Conservation (phyloP, 2,113 vertebrate genomes). For the Tachysurus fulvidraco region DNA sequence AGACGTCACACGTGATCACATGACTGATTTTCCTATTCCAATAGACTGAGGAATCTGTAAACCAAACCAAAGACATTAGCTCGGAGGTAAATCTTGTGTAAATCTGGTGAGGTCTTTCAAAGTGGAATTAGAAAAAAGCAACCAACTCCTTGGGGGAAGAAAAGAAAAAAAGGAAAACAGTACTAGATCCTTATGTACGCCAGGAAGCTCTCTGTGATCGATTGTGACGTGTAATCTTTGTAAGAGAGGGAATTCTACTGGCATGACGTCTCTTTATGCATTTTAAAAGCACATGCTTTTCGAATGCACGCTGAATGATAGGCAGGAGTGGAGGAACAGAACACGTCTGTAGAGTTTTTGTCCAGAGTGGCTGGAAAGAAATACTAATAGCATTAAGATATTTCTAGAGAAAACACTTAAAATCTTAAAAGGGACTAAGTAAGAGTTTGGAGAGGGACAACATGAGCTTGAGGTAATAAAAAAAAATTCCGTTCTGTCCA, state of each 20-base stretch:
- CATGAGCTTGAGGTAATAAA: not conserved
- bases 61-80: not conserved
- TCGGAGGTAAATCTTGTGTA: not conserved
- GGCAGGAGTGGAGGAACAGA: not conserved
- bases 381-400: not conserved
- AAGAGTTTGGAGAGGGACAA: not conserved
- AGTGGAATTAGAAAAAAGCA: not conserved
- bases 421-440: not conserved
- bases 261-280: not conserved
- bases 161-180: not conserved
- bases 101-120: not conserved
- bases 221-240: not conserved
- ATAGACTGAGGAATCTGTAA: not conserved
- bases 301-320: not conserved
- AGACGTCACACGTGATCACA: not conserved
- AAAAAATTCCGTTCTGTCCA: not conserved
- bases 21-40: conserved; percentile 13
- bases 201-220: not conserved
- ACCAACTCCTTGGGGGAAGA: not conserved
- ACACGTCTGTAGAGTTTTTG: not conserved
- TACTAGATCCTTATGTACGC: not conserved
- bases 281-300: conserved; percentile 4
- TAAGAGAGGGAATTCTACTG: not conserved
- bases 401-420: not conserved
- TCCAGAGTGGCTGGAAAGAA: not conserved